These are phyloP conservation scores for Ciconia boyciana DNA, from an alignment of 2,113 vertebrate species.

Conservation along the genomic window DNA sequence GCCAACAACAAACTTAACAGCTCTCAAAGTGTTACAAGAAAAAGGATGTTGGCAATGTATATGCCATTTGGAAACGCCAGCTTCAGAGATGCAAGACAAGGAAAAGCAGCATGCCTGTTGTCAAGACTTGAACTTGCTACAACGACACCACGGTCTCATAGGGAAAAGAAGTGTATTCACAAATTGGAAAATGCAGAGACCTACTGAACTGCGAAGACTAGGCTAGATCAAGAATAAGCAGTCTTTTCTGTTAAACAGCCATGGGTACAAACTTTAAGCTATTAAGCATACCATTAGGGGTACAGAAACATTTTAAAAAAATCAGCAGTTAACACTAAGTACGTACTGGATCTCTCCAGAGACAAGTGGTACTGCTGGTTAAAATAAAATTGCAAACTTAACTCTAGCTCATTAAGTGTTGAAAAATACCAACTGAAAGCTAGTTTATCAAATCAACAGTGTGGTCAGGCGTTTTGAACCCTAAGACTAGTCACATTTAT, in stretches of 20 bases:
- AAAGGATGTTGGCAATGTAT: fast-evolving
- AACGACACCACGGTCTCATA: fast-evolving
- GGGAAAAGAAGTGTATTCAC: fast-evolving
- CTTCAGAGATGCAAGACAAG: fast-evolving
- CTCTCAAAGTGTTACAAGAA: neutral
- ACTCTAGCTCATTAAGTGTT: neutral
- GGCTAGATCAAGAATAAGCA: fast-evolving
- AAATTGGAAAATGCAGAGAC: fast-evolving
- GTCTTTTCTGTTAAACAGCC: fast-evolving
- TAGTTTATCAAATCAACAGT: fast-evolving
- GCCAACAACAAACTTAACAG: fast-evolving
- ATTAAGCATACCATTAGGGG: too few species aligned
- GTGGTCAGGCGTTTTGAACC: fast-evolving
- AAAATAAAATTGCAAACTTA: neutral
- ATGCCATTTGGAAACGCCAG: fast-evolving
- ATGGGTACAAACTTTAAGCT: fast-evolving
- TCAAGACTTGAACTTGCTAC: too few species aligned
- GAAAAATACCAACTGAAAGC: neutral
- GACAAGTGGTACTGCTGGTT: fast-evolving
- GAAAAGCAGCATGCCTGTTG: neutral
- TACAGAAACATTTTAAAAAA: too few species aligned
- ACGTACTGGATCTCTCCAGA: fast-evolving
- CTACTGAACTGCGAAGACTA: too few species aligned
- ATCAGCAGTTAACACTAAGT: too few species aligned
- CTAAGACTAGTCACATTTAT: fast-evolving